Evolutionary conservation across 2,113 vertebrate genomes (phyloP), one percentile per base, ranked within the genome.

Genomic region (Empidonax traillii): DNA sequence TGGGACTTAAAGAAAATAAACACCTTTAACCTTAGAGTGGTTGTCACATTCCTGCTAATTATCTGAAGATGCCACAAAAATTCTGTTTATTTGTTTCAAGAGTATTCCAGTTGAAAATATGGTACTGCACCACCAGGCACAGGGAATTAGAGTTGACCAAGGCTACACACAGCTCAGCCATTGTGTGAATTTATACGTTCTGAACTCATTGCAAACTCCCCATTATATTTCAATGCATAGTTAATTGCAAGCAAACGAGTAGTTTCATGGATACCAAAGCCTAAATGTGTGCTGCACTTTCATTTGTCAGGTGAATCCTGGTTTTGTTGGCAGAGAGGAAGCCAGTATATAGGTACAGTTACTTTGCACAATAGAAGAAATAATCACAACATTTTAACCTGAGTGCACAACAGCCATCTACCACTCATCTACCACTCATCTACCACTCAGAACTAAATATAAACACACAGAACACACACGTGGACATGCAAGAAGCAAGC

Each of bases 31-130:
- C 18, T 87, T 69, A 39, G 16, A 55, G 85, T 95, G 77, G 79
- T 74, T 96, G 87, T 84, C 95, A 91, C 58, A 85, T 90, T 94
- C 77, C 90, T 78, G 49, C 53, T 92, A 78, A 97, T 96, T 97
- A 88, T 77, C 59, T 94, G 77, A 87, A 97, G 96, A 97, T 66
- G 87, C 84, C 87, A 82, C 84, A 91, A 85, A 68, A 91, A 93
- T 89, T 96, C 91, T 93, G n/a, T 69, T 68, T 58, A 31, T 92
- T 93, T 89, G 12, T 74, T 76, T 63, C 74, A 58, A 93, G 77
- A 88, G 39, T 72, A 94, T 92, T 97, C 83, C 89, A 89, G 86
- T 37, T 93, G 91, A 86, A 95, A 94, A 93, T 79, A 37, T 93
- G 43, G 84, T 39, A 62, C 2, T 35, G 94, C 84, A 74, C 81